phyloP scores from a whole-genome alignment of 2,797 vertebrate species.

The Acanthurus leucopareius region DNA sequence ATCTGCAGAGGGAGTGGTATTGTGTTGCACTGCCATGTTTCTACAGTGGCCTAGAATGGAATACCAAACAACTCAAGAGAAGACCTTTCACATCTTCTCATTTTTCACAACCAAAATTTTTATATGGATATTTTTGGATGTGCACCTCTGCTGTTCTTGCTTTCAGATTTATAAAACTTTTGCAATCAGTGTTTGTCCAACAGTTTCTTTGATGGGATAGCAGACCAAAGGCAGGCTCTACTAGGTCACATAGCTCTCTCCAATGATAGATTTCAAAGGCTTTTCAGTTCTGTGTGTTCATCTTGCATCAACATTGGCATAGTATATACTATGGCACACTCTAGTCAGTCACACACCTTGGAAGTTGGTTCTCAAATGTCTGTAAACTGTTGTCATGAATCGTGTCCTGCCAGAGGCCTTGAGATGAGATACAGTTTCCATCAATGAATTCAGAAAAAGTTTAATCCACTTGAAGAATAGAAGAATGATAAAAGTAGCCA shows the following conservation, averaged over 20 bases:
- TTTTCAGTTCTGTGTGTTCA: neutral
- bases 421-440: neutral
- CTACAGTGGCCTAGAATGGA: too few species aligned
- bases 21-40: too few species aligned
- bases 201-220: neutral
- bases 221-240: neutral
- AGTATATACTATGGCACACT: neutral
- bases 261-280: neutral
- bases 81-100: too few species aligned
- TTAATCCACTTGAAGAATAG: neutral
- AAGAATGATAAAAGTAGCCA: neutral
- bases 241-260: neutral
- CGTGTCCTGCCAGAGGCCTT: neutral
- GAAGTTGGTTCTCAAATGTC: neutral
- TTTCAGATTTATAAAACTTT: too few species aligned
- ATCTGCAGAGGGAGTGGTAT: too few species aligned
- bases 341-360: neutral
- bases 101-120: too few species aligned
- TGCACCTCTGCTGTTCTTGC: too few species aligned
- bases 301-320: neutral
- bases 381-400: neutral
- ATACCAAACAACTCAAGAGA: too few species aligned
- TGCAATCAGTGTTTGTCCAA: neutral
- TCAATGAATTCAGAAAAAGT: neutral
- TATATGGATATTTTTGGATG: too few species aligned